Conservation (phyloP, 2,113 vertebrate species). For the Trochalopteron elliotii region DNA sequence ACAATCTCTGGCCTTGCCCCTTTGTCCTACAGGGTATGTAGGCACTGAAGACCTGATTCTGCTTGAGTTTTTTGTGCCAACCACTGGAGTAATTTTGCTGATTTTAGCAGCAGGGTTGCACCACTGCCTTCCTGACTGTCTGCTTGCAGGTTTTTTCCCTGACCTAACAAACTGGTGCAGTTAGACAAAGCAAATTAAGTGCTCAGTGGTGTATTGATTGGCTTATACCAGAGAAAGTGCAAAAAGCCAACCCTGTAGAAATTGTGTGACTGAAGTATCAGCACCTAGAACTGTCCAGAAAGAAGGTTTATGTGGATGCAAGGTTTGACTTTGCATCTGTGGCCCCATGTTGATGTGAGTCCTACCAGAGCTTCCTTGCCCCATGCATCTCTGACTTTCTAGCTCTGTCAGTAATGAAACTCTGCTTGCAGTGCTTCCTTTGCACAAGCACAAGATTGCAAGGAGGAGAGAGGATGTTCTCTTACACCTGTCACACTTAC, state of each 20-base stretch:
- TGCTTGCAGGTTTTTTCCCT: background rate
- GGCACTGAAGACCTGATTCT: background rate
- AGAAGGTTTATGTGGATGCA: background rate
- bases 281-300: background rate
- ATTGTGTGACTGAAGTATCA: background rate
- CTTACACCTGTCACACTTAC: background rate
- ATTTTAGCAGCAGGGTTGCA: background rate
- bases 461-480: background rate
- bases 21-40: background rate
- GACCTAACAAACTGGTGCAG: background rate
- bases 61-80: background rate
- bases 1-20: background rate
- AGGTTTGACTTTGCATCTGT: background rate
- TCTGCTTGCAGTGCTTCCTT: background rate
- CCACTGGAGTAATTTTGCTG: background rate
- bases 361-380: background rate
- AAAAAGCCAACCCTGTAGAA: background rate
- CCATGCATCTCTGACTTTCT: background rate
- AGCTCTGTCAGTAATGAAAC: background rate
- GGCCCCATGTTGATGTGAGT: fast-evolving
- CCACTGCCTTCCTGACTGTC: background rate
- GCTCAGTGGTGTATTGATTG: constrained; percentile 22
- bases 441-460: background rate
- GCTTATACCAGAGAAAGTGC: constrained; percentile 32
- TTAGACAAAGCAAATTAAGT: constrained; percentile 46